A percentile compares a stretch with the other conserved stretches of the same genome.
These are phyloP conservation scores for Anseranas semipalmata DNA, from an alignment of 2,113 vertebrate species.

Conservation along the genomic window DNA sequence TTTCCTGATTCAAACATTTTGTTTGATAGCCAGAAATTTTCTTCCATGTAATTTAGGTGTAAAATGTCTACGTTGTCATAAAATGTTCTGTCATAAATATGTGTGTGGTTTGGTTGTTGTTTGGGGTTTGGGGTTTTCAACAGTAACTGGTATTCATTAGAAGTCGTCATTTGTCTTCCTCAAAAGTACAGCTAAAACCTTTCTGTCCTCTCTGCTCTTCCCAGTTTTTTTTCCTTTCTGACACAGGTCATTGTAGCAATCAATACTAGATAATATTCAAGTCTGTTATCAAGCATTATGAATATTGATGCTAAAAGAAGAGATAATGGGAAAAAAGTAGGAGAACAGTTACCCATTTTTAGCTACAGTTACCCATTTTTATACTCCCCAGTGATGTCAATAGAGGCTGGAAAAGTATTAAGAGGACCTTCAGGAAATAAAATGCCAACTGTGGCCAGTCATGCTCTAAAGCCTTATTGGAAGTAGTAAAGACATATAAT, in stretches of 20 bases:
- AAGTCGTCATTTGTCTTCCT: not conserved
- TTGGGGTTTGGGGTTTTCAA: not conserved
- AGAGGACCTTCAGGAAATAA: not conserved
- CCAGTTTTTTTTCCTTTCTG: not conserved
- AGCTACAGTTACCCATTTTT: not conserved
- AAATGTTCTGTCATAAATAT: not conserved
- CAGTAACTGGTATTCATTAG: not conserved
- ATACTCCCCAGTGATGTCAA: not conserved
- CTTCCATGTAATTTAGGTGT: not conserved
- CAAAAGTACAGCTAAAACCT: not conserved
- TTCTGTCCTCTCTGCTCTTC: not conserved
- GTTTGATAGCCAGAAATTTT: not conserved
- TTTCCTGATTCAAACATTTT: not conserved
- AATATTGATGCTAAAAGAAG: not conserved
- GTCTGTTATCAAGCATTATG: not conserved
- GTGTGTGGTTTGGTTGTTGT: not conserved
- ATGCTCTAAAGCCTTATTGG: not conserved
- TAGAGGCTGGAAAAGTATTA: not conserved
- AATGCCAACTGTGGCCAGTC: not conserved
- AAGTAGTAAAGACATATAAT: not conserved
- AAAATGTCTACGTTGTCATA: not conserved
- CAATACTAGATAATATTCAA: not conserved
- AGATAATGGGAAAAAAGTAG: not conserved
- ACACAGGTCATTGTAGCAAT: not conserved
- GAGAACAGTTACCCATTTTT: not conserved